A percentile compares a stretch with the other conserved stretches of the same genome.
Evolutionary conservation across 2,888 invertebrate species (phyloP).

Genomic region (Tiphia femorata): DNA sequence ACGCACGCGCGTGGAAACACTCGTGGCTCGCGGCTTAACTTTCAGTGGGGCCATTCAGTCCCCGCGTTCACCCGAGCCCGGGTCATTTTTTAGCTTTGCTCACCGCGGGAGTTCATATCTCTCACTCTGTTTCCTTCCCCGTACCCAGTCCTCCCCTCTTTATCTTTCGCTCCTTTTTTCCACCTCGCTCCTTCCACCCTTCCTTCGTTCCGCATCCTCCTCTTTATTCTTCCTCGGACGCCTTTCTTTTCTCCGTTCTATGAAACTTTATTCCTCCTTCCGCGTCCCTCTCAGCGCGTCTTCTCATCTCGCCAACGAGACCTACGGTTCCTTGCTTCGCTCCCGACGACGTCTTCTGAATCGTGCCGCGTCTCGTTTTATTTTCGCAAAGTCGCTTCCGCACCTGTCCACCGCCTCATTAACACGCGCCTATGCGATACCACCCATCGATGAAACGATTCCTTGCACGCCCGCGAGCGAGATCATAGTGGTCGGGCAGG

Average conservation of each 20-base stretch:
- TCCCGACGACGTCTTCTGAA: too few species aligned
- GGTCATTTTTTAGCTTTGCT: slow-evolving; percentile 54
- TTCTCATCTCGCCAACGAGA: too few species aligned
- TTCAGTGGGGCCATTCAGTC: slow-evolving; percentile 36
- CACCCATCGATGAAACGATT: too few species aligned
- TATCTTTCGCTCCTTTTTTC: slow-evolving; percentile 13
- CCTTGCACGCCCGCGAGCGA: too few species aligned
- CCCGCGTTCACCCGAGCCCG: slow-evolving; percentile 3
- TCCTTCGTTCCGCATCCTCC: slow-evolving; percentile 1
- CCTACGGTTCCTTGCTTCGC: too few species aligned
- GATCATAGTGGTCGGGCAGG: too few species aligned
- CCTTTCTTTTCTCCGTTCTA: slow-evolving; percentile 2
- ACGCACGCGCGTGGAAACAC: slow-evolving; percentile 31
- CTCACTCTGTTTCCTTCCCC: slow-evolving; percentile 2
- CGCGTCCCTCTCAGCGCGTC: too few species aligned
- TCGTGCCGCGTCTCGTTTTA: too few species aligned
- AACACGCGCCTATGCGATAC: too few species aligned
- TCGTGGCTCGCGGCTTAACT: slow-evolving; percentile 41
- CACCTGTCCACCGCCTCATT: too few species aligned
- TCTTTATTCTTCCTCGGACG: not conserved
- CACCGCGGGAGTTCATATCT: slow-evolving; percentile 49
- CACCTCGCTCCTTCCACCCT: slow-evolving; percentile 1
- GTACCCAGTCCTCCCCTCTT: slow-evolving; percentile 1
- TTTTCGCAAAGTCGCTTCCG: too few species aligned
- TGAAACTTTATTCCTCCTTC: too few species aligned